Percentiles rank a stretch among this genome's conserved stretches.
Conservation (phyloP, 1,140 invertebrate genomes). For the Trypoxylus dichotomus region DNA sequence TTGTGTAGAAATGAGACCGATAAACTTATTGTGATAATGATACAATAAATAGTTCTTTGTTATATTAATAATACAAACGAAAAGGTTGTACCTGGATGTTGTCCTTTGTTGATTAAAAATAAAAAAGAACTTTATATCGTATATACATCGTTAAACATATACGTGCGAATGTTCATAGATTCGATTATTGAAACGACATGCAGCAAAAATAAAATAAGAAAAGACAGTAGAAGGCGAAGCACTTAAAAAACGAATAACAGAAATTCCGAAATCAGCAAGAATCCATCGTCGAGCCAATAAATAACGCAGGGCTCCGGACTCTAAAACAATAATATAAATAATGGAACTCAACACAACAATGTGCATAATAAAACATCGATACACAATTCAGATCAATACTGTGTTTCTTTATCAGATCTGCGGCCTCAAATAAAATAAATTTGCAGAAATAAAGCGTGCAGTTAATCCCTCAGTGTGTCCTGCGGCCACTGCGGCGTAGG, state of each 20-base stretch:
- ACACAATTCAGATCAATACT: conserved; percentile 45
- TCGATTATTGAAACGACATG: background rate
- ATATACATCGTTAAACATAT: background rate
- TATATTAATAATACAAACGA: too few relatives aligned
- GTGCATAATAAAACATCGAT: conserved; percentile 45
- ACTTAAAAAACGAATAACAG: conserved; percentile 18
- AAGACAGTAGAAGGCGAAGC: background rate
- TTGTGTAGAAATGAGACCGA: too few relatives aligned
- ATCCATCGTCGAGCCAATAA: conserved; percentile 33
- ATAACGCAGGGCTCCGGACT: conserved; percentile 31
- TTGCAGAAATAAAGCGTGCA: conserved; percentile 39
- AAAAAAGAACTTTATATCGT: too few relatives aligned
- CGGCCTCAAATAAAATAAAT: conserved; percentile 46
- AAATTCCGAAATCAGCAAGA: conserved; percentile 36
- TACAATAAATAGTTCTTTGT: too few relatives aligned
- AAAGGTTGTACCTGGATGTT: too few relatives aligned
- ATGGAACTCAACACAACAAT: conserved; percentile 43
- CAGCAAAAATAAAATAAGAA: background rate
- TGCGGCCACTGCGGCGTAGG: background rate
- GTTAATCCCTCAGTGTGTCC: background rate
- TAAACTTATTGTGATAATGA: too few relatives aligned
- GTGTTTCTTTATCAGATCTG: conserved; percentile 45
- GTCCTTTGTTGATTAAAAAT: too few relatives aligned
- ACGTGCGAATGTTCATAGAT: background rate
- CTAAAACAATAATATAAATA: conserved; percentile 43